Evolutionary conservation across 2,888 invertebrate genomes (phyloP).

Genomic region (Didymodactylos carnosus): DNA sequence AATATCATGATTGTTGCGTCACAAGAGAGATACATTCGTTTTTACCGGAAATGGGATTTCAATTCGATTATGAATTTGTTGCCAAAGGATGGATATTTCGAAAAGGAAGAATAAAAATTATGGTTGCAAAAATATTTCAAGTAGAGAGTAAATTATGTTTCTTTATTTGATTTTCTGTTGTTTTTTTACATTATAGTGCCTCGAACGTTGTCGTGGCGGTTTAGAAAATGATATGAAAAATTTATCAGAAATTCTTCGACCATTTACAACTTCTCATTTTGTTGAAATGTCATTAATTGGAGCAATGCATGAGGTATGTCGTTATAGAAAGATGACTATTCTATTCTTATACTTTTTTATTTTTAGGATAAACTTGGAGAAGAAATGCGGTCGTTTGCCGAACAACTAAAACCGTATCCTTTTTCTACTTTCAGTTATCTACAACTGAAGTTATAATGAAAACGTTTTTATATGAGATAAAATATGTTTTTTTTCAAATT

Average conservation of each 20-base stretch:
- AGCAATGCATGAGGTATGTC: conserved; percentile 17
- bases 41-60: conserved; percentile 60
- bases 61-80: conserved; percentile 74
- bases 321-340: background rate
- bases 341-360: background rate
- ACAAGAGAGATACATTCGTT: conserved; percentile 73
- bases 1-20: conserved; percentile 74
- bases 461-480: too few relatives aligned
- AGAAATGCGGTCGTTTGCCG: conserved; percentile 80
- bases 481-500: background rate
- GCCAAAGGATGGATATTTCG: conserved; percentile 80
- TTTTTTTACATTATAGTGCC: conserved; percentile 40
- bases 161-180: conserved; percentile 42
- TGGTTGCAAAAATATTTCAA: conserved; percentile 77
- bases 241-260: conserved; percentile 39
- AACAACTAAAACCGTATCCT: conserved; percentile 60
- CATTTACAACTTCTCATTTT: background rate
- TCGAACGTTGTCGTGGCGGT: conserved; percentile 68
- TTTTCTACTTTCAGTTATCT: conserved; percentile 11
- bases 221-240: conserved; percentile 41
- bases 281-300: background rate
- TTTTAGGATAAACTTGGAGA: conserved; percentile 69
- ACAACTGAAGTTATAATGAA: background rate
- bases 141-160: conserved; percentile 21
- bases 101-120: conserved; percentile 87